Evolutionary conservation across 2,888 invertebrate genomes (phyloP).

Genomic region (Leucoptera coffeella): DNA sequence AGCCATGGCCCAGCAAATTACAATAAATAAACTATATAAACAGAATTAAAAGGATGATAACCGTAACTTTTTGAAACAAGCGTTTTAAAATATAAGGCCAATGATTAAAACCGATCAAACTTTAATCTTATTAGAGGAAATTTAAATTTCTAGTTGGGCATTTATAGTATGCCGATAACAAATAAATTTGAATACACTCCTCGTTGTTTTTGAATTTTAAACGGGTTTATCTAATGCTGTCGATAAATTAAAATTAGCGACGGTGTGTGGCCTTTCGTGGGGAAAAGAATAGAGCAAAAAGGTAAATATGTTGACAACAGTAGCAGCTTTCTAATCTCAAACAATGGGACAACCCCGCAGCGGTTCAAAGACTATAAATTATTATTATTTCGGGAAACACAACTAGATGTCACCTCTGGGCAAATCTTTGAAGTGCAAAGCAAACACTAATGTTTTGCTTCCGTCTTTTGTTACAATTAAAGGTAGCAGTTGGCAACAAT

Average conservation of each 20-base stretch:
- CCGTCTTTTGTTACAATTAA: constrained; percentile 21
- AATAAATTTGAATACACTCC: no score
- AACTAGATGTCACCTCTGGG: constrained; percentile 40
- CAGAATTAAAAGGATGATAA: no score
- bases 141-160: no score
- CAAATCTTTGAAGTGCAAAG: constrained; percentile 35
- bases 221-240: no score
- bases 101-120: no score
- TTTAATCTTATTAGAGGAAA: no score
- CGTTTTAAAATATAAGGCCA: no score
- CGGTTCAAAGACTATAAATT: constrained; percentile 36
- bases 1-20: no score
- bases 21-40: no score
- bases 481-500: constrained; percentile 33
- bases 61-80: no score
- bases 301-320: background rate
- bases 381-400: constrained; percentile 22
- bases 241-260: constrained; percentile 15
- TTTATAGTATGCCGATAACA: no score
- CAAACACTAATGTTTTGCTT: constrained; percentile 50
- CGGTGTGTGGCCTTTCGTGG: constrained; percentile 20
- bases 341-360: constrained; percentile 31
- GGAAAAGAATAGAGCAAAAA: background rate
- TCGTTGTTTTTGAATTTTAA: no score
- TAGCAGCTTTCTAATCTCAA: constrained; percentile 22